Percentiles rank a stretch among this genome's conserved stretches.
Evolutionary conservation across 2,113 vertebrate species (phyloP).

Genomic region (Neomonachus schauinslandi): DNA sequence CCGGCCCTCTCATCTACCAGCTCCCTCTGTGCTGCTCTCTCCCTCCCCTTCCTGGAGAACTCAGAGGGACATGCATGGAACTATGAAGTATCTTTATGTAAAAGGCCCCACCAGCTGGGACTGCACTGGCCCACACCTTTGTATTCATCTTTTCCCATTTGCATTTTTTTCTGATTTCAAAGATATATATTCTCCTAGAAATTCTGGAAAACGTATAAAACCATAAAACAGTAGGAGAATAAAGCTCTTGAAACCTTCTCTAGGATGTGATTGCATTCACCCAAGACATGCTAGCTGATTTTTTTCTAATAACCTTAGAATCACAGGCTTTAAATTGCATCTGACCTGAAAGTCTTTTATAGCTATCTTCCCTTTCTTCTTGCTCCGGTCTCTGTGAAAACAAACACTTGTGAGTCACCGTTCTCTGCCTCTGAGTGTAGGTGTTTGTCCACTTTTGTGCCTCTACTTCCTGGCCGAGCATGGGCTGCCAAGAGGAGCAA

Average conservation of each 20-base stretch:
- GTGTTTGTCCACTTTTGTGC: background rate
- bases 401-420: background rate
- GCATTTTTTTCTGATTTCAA: background rate
- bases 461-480: background rate
- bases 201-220: background rate
- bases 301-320: background rate
- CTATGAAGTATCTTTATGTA: background rate
- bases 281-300: background rate
- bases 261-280: background rate
- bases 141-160: background rate
- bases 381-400: background rate
- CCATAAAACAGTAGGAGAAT: background rate
- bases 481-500: background rate
- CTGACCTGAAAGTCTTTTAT: background rate
- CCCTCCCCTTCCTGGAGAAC: background rate
- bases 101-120: background rate
- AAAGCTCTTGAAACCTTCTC: background rate
- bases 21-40: background rate
- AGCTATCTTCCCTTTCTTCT: background rate
- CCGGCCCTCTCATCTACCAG: background rate
- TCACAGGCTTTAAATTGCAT: background rate
- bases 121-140: background rate
- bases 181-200: background rate
- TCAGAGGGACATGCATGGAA: rapidly evolving
- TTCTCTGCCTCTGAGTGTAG: background rate